phyloP scores from a whole-genome alignment of 35 echinoderm and acorn worm genomes.

The Apostichopus californicus region DNA sequence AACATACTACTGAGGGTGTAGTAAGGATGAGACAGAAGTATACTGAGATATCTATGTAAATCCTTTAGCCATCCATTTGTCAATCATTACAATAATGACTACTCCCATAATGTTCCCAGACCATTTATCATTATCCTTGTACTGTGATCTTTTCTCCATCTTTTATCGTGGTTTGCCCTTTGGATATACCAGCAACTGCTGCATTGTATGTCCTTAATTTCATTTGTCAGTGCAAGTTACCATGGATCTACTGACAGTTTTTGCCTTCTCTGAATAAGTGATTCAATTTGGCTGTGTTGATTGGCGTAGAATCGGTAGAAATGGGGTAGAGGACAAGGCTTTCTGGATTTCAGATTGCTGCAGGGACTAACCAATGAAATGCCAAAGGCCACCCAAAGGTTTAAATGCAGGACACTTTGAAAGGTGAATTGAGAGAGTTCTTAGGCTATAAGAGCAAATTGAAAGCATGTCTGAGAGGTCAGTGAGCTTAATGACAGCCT shows the following conservation, averaged over 20 bases:
- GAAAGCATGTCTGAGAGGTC: not conserved
- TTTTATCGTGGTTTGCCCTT: not conserved
- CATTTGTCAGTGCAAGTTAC: conserved; percentile 12
- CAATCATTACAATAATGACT: too few species aligned
- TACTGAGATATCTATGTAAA: too few species aligned
- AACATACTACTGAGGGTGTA: too few species aligned
- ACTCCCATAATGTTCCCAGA: too few species aligned
- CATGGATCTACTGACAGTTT: conserved; percentile 22
- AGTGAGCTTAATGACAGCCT: not conserved
- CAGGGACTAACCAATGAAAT: not conserved
- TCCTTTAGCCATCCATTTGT: too few species aligned
- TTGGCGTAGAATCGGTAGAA: conserved; percentile 1
- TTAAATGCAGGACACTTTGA: conserved; percentile 13
- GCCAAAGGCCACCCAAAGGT: not conserved
- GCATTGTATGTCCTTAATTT: not conserved
- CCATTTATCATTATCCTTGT: too few species aligned
- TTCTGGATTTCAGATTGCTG: not conserved
- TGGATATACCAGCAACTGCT: not conserved
- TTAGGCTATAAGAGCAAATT: not conserved
- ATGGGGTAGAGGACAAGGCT: not conserved
- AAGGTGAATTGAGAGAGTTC: not conserved
- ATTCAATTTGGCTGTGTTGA: conserved; percentile 15
- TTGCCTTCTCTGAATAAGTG: not conserved
- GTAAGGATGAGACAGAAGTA: too few species aligned
- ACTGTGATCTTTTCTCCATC: too few species aligned